Percentiles rank a stretch among this genome's conserved stretches.
phyloP scores from a whole-genome alignment of 1,140 invertebrate species.

The Pseudomyrmex dendroicus region DNA sequence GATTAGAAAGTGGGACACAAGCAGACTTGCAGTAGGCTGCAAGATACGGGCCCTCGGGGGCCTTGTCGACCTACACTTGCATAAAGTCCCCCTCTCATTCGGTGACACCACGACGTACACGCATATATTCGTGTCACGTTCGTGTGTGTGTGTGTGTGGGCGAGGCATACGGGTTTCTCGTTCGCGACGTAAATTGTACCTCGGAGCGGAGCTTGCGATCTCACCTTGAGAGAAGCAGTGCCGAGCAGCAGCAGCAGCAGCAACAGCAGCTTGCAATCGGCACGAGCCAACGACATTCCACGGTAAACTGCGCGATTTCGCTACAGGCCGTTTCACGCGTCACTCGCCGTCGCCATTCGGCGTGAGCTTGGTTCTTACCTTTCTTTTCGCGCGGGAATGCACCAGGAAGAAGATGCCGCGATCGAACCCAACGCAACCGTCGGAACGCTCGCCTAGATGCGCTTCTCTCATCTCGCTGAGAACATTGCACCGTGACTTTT shows the following conservation, averaged over 20 bases:
- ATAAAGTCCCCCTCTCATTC: constrained; percentile 61
- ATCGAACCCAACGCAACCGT: background rate
- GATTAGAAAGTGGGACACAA: constrained; percentile 84
- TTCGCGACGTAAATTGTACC: constrained; percentile 32
- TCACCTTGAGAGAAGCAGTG: constrained; percentile 19
- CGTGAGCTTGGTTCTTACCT: background rate
- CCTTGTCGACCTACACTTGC: constrained; percentile 77
- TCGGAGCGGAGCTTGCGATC: background rate
- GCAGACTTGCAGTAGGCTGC: constrained; percentile 72
- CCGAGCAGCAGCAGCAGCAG: constrained; percentile 10
- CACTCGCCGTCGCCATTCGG: constrained; percentile 2
- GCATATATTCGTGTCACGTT: background rate
- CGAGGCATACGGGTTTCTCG: background rate
- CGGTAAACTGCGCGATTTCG: constrained; percentile 66
- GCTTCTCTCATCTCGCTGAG: background rate
- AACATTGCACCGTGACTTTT: constrained; percentile 3
- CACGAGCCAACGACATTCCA: constrained; percentile 76
- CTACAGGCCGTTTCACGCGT: constrained; percentile 60
- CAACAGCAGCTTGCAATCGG: constrained; percentile 51
- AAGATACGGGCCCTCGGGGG: constrained; percentile 71
- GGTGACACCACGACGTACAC: background rate
- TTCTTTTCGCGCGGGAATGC: background rate
- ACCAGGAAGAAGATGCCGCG: constrained; percentile 40
- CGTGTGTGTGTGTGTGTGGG: background rate
- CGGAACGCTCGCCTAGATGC: constrained; percentile 9